Base-by-base conservation (phyloP, 1,140 invertebrate genomes). In the Littorina saxatilis region DNA sequence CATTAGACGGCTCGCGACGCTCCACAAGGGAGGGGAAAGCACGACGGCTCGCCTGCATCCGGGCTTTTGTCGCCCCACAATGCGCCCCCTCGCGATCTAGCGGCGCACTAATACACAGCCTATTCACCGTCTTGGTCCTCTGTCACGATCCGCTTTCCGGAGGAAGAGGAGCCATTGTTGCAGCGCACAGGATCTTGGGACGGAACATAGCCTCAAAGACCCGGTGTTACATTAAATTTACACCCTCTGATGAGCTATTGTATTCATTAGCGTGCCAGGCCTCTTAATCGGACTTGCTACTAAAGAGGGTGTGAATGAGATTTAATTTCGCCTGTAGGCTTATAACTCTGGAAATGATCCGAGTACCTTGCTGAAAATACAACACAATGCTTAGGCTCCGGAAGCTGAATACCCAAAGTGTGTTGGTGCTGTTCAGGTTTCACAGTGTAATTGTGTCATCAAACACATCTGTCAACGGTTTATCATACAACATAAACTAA, bases 101-200 rank as follows among this genome's bases (percentile, higher is more conserved):
- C 76, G 55, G 76, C 76, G 76, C 58, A 78, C 58, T 77, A 52
- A 76, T 63, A 68, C 73, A 70, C 29, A 61, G 63, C 63, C 80
- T 68, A 77, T 82, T 82, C 80, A 82, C 74, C 43, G 61, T 58
- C 76, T 63, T 68, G 37, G 73, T 82, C 23, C 66, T 20, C 75
- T 70, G 76, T 61, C 76, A 58, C 75, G 63, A 79, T 79, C 58
- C 70, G 47, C 70, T 82, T 79, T 79, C 76, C 76, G 37, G 55
- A 55, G 76, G 76, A 78, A 78, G 55, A 43, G 55, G 58, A 39
- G 0, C 20, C 58, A 40, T 63, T 78, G 37, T 63, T 78, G 5
- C 3, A 5, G 58, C 58, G 58, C n/a, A 23, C 9, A 35, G 9
- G 70, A 4, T 20, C 29, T 73, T 11, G 40, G 40, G 15, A 73